Conservation (phyloP, 1,140 invertebrate species). For the Neodiprion lecontei region DNA sequence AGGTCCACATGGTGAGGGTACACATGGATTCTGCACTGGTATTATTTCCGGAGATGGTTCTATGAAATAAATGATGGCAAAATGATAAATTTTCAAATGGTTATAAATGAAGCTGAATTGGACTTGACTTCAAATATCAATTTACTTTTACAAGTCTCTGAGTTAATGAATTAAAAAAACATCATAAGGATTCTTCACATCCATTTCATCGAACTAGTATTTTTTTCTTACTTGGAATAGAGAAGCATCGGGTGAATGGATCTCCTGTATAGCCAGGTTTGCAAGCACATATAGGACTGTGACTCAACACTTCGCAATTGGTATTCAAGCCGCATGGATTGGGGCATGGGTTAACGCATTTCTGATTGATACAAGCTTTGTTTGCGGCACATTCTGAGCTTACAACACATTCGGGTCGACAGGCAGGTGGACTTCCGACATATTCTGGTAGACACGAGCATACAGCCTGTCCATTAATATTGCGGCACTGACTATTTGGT, state of each 20-base stretch:
- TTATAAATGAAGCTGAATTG: no score
- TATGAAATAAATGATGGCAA: constrained; percentile 58
- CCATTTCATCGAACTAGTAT: background rate
- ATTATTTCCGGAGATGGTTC: constrained; percentile 6
- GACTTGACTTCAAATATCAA: no score
- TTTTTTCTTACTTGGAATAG: constrained; percentile 33
- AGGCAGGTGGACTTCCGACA: constrained; percentile 58
- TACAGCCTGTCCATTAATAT: constrained; percentile 46
- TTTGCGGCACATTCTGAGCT: constrained; percentile 47
- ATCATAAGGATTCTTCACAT: no score
- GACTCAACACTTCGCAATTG: constrained; percentile 45
- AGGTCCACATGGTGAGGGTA: constrained; percentile 77
- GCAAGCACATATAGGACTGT: constrained; percentile 50
- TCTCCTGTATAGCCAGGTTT: constrained; percentile 55
- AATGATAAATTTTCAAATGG: constrained; percentile 36
- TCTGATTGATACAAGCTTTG: constrained; percentile 54
- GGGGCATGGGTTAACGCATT: constrained; percentile 52
- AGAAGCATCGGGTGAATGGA: constrained; percentile 62
- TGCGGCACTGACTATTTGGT: constrained; percentile 56
- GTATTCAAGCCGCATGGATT: constrained; percentile 58
- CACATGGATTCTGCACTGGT: constrained; percentile 66
- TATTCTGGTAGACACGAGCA: constrained; percentile 55
- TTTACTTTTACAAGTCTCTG: no score
- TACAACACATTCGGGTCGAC: constrained; percentile 57
- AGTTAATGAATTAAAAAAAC: no score